Base-by-base conservation (phyloP, 2,113 vertebrate genomes). In the Hepsetus odoe region DNA sequence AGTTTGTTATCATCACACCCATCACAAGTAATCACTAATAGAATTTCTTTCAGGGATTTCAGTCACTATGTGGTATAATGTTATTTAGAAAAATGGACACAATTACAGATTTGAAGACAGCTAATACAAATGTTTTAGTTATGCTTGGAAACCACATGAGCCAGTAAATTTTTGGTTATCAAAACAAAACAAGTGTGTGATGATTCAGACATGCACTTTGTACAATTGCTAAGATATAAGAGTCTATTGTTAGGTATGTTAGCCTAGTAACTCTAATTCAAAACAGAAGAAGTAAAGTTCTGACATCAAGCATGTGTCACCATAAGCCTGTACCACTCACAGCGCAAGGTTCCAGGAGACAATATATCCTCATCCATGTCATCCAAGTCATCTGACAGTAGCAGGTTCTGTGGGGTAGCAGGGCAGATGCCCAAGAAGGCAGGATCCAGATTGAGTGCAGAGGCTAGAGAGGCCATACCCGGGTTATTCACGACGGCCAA, bases 291-390 rank as follows among this genome's bases (percentile, higher is more conserved):
- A 44, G 13, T 14, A 44, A 44, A 44, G 2, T 2, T 44, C 42
- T 3, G 42, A 44, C 42, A 44, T 2, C 18, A 20, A 18, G 1
- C 46, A 49, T 20, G 18, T 49, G 4, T 49, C 6, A 5, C 4
- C 46, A 38, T 9, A 38, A 4, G 4, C 35, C 4, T 38, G 4
- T 38, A 38, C 35, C 4, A 78, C 95, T 82, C 91, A 98, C 96
- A 98, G 86, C 96, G 95, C 46, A 97, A 93, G 55, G 95, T 96
- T 88, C 96, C 91, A 0, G 96, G 93, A 0, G 97, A 97, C 81
- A 97, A 89, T 24, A 99, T 94, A 88, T 98, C 96, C 80, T 98
- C 97, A 1, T 98, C 97, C 94, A 99, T 86, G 81, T 99, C 97
- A 0, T 99, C 97, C 26, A 99, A 85, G n/a, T 98, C 96, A 0